phyloP scores from a whole-genome alignment of 1,140 invertebrate genomes.

The Grapholita molesta region DNA sequence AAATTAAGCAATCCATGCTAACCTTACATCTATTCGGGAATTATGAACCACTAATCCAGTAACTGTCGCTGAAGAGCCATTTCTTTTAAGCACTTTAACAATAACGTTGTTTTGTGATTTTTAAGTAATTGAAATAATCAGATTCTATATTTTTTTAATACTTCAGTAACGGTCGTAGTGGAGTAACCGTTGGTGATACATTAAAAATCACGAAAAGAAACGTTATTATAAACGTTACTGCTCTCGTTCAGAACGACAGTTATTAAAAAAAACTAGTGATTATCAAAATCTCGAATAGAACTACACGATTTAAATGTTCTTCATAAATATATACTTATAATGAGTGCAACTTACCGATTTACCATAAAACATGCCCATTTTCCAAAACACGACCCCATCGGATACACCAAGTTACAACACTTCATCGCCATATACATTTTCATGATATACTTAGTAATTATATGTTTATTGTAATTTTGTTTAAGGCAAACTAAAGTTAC shows the following conservation, averaged over 20 bases:
- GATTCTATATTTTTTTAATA: too few relatives aligned
- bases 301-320: neutral
- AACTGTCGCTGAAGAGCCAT: neutral
- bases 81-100: neutral
- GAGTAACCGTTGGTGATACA: too few relatives aligned
- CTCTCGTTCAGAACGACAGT: neutral
- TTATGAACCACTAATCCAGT: neutral
- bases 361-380: constrained; percentile 55
- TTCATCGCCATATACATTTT: constrained; percentile 40
- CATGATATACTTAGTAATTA: constrained; percentile 30
- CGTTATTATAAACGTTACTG: neutral
- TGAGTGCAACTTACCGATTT: constrained; percentile 54
- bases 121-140: neutral
- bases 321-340: constrained; percentile 11
- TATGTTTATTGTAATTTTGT: constrained; percentile 25
- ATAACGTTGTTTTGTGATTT: neutral
- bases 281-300: neutral
- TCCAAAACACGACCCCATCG: constrained; percentile 65
- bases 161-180: too few relatives aligned
- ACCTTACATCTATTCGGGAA: neutral
- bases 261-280: neutral
- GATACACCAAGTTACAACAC: constrained; percentile 54
- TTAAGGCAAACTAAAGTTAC: constrained; percentile 26
- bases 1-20: constrained; percentile 45
- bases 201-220: neutral